Evolutionary conservation across 2,113 vertebrate genomes (phyloP).

Genomic region (Cercopithecus mona): DNA sequence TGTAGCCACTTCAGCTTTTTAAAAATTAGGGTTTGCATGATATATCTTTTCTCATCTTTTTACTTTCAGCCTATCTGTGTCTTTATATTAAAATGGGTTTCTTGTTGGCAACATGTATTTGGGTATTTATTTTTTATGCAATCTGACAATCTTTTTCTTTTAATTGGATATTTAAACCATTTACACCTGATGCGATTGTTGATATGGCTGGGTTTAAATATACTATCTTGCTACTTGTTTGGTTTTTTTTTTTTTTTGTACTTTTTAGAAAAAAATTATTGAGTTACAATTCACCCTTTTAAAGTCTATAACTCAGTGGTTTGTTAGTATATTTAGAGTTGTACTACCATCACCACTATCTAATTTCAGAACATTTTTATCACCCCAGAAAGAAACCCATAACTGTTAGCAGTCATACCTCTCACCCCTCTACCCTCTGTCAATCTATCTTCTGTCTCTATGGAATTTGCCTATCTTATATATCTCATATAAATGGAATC

Average conservation of each 20-base stretch:
- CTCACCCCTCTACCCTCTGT: background rate
- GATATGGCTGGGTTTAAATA: background rate
- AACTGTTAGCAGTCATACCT: background rate
- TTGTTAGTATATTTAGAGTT: background rate
- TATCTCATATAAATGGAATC: background rate
- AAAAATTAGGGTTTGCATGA: background rate
- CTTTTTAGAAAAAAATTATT: background rate
- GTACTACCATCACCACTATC: background rate
- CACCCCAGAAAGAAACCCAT: background rate
- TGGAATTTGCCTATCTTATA: background rate
- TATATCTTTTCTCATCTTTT: background rate
- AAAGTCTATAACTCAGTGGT: background rate
- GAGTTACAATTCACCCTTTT: background rate
- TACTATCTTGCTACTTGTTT: background rate
- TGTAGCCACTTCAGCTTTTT: background rate
- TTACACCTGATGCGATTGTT: background rate
- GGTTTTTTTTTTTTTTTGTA: background rate
- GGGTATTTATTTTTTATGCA: background rate
- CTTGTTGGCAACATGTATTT: background rate
- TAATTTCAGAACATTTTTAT: background rate
- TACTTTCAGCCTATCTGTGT: background rate
- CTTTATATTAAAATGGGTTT: background rate
- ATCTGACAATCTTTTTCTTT: background rate
- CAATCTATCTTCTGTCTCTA: background rate
- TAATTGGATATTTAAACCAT: background rate